Evolutionary conservation across 2,113 vertebrate genomes (phyloP), one percentile per base, ranked within the genome.

Genomic region (Gulo gulo): DNA sequence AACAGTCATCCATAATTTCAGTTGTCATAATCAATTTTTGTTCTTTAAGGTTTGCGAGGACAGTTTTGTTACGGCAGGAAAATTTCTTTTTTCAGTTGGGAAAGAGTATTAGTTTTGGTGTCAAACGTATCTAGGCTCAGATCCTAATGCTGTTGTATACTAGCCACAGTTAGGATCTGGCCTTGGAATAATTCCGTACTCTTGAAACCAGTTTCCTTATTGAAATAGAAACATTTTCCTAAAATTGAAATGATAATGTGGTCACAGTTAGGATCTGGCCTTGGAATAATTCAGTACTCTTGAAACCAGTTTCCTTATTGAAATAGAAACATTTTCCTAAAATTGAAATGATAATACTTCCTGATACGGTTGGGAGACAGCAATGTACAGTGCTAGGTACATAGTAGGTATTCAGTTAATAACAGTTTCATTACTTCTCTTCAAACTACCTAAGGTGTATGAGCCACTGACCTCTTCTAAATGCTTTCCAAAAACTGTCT

Each of bases 61-160:
- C 91, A 45, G n/a, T 88, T 96, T 80, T 95, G 36, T 85, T 86
- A 78, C 2, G 94, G 45, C 2, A 96, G 63, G 93, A 91, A 71
- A 52, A 0, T 39, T 85, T 91, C 24, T 50, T 20, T 81, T 80
- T 67, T 34, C 88, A 36, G 26, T 90, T 91, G 83, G 29, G 82
- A 82, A 91, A 69, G 31, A 91, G 31, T 34, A 8, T 74, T 39
- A 24, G 16, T 91, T 91, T 97, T 78, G 85, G 18, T 73, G 18
- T 86, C 29, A 78, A 36, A 79, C 29, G 29, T 55, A 63, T 71
- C 42, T 86, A 67, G 34, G 34, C n/a, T 88, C 76, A 79, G 23
- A 86, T 97, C 55, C 29, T 87, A 50, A 67, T 36, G 34, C 42
- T 74, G 0, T 65, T 76, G 4, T 76, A 6, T 52, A 11, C 16